phyloP scores from a whole-genome alignment of 2,797 vertebrate genomes.

The Knipowitschia caucasica region DNA sequence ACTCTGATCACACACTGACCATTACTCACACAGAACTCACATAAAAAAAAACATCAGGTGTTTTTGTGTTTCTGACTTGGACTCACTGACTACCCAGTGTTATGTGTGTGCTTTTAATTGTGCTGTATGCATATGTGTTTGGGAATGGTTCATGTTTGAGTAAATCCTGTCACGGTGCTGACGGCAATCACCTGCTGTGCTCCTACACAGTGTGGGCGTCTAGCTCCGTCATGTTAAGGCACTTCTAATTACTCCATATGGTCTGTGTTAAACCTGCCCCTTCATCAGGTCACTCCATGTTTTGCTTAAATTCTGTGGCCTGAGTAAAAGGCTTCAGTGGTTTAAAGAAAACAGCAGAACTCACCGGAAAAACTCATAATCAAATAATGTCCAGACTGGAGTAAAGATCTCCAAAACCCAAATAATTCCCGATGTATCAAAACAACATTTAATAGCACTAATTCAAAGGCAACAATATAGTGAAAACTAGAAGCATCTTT shows the following conservation, averaged over 20 bases:
- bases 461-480: neutral
- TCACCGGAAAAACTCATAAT: neutral
- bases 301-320: neutral
- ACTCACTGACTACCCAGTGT: too few species aligned
- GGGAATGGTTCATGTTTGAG: neutral
- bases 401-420: neutral
- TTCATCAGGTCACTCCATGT: slow-evolving; percentile 1
- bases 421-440: neutral
- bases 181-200: neutral
- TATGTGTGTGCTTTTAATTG: too few species aligned
- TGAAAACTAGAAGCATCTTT: neutral
- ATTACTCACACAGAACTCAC: neutral
- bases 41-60: neutral
- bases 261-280: neutral
- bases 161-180: neutral
- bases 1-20: neutral
- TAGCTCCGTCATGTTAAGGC: neutral
- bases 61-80: neutral
- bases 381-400: neutral
- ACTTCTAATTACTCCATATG: slow-evolving; percentile 8
- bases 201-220: neutral
- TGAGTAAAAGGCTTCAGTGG: neutral
- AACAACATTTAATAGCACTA: neutral
- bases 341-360: neutral
- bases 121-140: neutral